Base-by-base conservation (phyloP, 2,113 vertebrate genomes). In the Sardina pilchardus region DNA sequence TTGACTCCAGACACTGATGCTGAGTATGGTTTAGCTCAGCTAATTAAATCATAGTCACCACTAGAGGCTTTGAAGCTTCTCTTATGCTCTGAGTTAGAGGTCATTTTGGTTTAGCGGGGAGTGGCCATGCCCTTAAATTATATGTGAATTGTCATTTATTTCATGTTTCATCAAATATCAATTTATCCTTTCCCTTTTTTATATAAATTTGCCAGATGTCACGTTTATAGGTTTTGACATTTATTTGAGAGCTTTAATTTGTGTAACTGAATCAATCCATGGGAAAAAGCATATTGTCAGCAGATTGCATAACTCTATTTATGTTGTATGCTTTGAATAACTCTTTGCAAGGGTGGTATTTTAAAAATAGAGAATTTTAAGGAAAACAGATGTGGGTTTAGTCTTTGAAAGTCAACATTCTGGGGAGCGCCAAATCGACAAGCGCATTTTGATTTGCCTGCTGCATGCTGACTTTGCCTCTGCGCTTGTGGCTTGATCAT, bases 401-500 rank as follows among this genome's bases (percentile, higher is more conserved):
- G 30, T 78, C 30, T 36, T 78, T 78, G 16, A 78, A 78, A 78
- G 71, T 78, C 34, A 36, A 78, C 71, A 36, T 78, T 78, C 71
- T 34, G 71, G 71, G 34, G 36, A 78, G 71, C 12, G 71, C 71
- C 34, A 78, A 78, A 78, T 78, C 71, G 4, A 78, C 71, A 78
- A 78, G 71, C 19, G 36, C 12, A 17, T 78, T 78, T 78, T 78
- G 71, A 78, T 78, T 36, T 36, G 71, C 71, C 4, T 16, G 30
- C 71, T 78, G 26, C 71, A 17, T 78, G 71, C 39, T 44, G 45
- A 80, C 56, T 83, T 86, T 59, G 67, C 19, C 17, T 83, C 36
- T 43, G 82, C 6, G 88, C 92, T 86, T 93, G 90, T 86, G 91
- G 90, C 87, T 87, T 42, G 86, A 88, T 90, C 85, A 59, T 81